phyloP scores from a whole-genome alignment of 2,888 invertebrate species.

The Drosophila hawaiiensis region DNA sequence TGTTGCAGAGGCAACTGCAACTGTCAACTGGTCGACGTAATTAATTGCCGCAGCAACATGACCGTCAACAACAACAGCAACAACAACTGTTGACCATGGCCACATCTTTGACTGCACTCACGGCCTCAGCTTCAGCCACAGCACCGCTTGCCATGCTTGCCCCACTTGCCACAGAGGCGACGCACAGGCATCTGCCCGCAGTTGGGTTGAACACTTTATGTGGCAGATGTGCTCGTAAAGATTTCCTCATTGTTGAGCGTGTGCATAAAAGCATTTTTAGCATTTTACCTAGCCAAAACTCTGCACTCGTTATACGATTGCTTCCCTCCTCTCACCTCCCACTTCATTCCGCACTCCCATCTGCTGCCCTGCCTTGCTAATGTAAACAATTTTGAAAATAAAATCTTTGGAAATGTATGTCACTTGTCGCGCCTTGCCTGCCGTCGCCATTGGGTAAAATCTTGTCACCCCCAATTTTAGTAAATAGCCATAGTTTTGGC shows the following conservation, averaged over 20 bases:
- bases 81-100: conserved; percentile 48
- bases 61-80: conserved; percentile 39
- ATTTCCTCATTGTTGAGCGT: conserved; percentile 78
- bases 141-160: neutral
- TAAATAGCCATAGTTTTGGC: neutral
- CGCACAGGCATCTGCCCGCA: conserved; percentile 36
- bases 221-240: conserved; percentile 80
- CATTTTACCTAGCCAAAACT: conserved; percentile 56
- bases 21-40: conserved; percentile 74
- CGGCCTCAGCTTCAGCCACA: conserved; percentile 11
- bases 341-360: neutral
- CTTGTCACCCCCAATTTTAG: neutral
- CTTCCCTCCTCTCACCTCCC: neutral
- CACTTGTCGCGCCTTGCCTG: conserved; percentile 50
- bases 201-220: conserved; percentile 72
- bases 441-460: conserved; percentile 33
- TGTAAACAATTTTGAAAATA: conserved; percentile 63
- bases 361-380: neutral
- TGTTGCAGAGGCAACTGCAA: conserved; percentile 60
- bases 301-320: conserved; percentile 8
- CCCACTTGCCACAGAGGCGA: conserved; percentile 1
- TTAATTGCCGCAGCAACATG: conserved; percentile 71
- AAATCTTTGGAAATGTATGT: conserved; percentile 69
- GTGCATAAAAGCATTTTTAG: conserved; percentile 77
- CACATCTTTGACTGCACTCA: conserved; percentile 57